Percentiles rank a stretch among this genome's conserved stretches.
Conservation (phyloP, 2,113 vertebrate genomes). For the Hippoglossus stenolepis region DNA sequence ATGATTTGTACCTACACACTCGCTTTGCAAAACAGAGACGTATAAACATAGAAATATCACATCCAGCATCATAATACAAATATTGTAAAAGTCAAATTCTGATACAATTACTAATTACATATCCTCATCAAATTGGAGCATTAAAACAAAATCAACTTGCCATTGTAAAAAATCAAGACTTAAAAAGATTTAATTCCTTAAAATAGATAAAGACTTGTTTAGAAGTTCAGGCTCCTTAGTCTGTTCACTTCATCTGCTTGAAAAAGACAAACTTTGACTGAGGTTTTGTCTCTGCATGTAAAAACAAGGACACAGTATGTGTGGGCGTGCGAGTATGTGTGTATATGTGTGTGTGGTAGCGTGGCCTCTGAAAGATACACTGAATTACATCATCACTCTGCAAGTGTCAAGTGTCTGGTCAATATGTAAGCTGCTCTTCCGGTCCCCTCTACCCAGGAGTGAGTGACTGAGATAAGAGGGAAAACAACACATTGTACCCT, state of each 20-base stretch:
- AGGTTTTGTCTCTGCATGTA: not conserved
- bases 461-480: slow-evolving; percentile 40
- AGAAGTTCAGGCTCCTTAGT: too few species aligned
- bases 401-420: slow-evolving; percentile 36
- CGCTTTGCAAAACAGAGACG: too few species aligned
- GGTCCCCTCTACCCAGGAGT: slow-evolving; percentile 11
- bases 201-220: too few species aligned
- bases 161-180: not conserved
- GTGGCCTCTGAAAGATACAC: not conserved
- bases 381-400: not conserved
- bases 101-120: not conserved
- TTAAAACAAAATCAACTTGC: not conserved
- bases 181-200: not conserved
- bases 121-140: not conserved
- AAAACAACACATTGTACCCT: slow-evolving; percentile 26
- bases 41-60: not conserved
- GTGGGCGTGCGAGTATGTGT: not conserved
- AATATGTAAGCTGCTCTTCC: slow-evolving; percentile 71
- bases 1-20: slow-evolving; percentile 16
- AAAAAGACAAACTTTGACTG: not conserved
- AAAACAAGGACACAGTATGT: not conserved
- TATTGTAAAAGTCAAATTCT: not conserved
- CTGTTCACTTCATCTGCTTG: not conserved
- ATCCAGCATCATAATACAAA: not conserved
- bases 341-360: slow-evolving; percentile 5